phyloP scores from a whole-genome alignment of 2,797 vertebrate species.

The Coccyzus lansbergi region DNA sequence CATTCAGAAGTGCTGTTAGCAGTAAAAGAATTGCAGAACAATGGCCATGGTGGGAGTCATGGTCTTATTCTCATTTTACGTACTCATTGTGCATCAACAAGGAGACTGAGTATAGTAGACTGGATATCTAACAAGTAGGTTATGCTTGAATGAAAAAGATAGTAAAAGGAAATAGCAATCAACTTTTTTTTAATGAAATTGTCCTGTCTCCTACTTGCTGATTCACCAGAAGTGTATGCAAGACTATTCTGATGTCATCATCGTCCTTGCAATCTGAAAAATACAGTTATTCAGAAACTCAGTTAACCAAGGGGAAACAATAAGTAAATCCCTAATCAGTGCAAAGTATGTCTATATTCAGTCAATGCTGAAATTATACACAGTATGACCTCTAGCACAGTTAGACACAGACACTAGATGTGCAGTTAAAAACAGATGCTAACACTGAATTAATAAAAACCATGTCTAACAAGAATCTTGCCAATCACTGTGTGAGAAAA shows the following conservation, averaged over 20 bases:
- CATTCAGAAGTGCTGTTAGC: not conserved
- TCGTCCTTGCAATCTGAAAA: not conserved
- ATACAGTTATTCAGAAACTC: not conserved
- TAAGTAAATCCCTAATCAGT: not conserved
- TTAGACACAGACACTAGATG: not conserved
- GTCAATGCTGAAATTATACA: not conserved
- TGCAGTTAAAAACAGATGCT: constrained; percentile 17
- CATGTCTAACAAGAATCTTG: not conserved
- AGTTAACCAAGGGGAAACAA: not conserved
- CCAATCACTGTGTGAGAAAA: not conserved
- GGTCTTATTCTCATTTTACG: not conserved
- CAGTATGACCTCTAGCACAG: not conserved
- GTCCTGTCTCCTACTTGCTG: not conserved
- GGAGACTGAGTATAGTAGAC: not conserved
- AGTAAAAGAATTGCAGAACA: not conserved
- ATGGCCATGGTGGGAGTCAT: not conserved
- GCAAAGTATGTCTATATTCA: not conserved
- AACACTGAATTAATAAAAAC: constrained; percentile 23
- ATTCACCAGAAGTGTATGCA: not conserved
- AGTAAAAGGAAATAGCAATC: not conserved
- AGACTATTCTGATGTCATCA: not conserved
- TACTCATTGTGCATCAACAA: not conserved
- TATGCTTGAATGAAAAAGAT: not conserved
- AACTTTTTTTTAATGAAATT: not conserved
- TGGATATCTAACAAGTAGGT: not conserved